Conservation (phyloP, 2,888 invertebrate genomes). For the Nomada goodeniana region DNA sequence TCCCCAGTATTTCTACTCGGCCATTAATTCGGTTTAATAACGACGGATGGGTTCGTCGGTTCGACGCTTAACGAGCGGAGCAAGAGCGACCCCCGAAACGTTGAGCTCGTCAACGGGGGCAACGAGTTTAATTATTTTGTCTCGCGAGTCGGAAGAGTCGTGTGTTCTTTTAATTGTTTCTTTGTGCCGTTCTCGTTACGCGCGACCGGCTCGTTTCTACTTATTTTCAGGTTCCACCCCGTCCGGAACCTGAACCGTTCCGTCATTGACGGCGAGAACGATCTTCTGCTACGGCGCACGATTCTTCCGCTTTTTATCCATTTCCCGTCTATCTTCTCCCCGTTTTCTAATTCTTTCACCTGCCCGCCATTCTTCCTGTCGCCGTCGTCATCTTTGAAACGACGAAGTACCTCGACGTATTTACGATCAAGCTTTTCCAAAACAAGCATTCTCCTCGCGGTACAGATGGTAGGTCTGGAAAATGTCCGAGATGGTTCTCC, state of each 20-base stretch:
- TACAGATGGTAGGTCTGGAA: background rate
- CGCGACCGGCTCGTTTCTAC: slow-evolving; percentile 54
- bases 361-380: slow-evolving; percentile 6
- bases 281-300: slow-evolving; percentile 61
- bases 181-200: slow-evolving; percentile 45
- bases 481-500: background rate
- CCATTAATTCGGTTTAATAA: slow-evolving; percentile 8
- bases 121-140: slow-evolving; percentile 59
- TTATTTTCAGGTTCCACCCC: slow-evolving; percentile 63
- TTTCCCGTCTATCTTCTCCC: background rate
- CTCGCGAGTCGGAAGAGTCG: slow-evolving; percentile 43
- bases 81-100: slow-evolving; percentile 17
- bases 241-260: slow-evolving; percentile 52
- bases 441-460: background rate
- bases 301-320: slow-evolving; percentile 13
- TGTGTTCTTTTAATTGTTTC: slow-evolving; percentile 57
- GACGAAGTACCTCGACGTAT: slow-evolving; percentile 46
- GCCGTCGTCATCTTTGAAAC: slow-evolving; percentile 51
- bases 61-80: slow-evolving; percentile 13
- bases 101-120: slow-evolving; percentile 1
- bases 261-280: slow-evolving; percentile 56
- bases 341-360: slow-evolving; percentile 14
- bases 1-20: background rate
- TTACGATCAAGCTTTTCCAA: slow-evolving; percentile 50
- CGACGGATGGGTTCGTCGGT: too few relatives aligned